Evolutionary conservation across 2,888 invertebrate species (phyloP), one percentile per base, ranked within the genome.

Genomic region (Catocala fraxini): DNA sequence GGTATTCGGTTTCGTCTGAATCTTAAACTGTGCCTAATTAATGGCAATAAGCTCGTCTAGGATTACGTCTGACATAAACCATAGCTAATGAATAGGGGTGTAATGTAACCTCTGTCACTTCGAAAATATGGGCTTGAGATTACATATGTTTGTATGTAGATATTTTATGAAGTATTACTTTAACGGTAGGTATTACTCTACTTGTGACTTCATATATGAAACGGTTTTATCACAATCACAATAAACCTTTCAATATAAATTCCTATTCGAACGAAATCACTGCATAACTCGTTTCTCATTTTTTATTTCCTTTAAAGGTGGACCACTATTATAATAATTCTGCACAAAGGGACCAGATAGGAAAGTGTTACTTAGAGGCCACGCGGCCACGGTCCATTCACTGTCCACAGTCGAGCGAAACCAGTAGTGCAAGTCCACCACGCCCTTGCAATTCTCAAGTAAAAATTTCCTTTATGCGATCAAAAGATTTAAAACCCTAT

Each of bases 341-440:
- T 5, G 56, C 48, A 76, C 77, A 87, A 88, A 89, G 89, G 87
- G 84, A 83, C 84, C 69, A 81, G 81, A 79, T 83, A 53, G 81
- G 84, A 86, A 89, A 89, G 87, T 85, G 77, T 82, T 77, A 65
- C 82, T 87, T 91, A 88, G 89, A 92, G 92, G 92, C 88, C 92
- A 87, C 86, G 89, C 92, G 92, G 92, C 88, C 92, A 87, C 86
- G 82, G 77, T 33, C 77, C 77, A 69, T 71, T 77, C 77, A 77
- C 77, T 77, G 52, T 46, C 25, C 54, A 65, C 52, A 45, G 43
- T 42, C 12, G 45, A 60, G 25, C 9, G 25, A 45, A 63, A 60
- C 60, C 64, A 77, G 74, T 66, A 63, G 25, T 39, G 54, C 79
- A 55, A 76, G 54, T 61, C 51, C 13, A 55, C 63, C 59, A 68